Conservation (phyloP, 2,888 invertebrate genomes). For the Microctonus brassicae region DNA sequence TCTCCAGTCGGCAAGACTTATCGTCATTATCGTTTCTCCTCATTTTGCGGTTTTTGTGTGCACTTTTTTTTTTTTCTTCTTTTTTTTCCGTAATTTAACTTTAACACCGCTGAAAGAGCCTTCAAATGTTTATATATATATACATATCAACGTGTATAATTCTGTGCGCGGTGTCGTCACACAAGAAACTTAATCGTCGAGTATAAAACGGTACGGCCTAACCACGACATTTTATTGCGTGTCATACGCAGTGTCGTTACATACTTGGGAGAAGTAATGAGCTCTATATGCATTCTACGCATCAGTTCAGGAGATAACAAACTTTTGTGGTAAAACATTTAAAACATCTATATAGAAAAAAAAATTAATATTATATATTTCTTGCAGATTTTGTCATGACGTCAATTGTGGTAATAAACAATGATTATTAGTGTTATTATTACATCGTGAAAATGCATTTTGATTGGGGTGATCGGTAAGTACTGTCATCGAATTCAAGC, state of each 20-base stretch:
- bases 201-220: slow-evolving; percentile 43
- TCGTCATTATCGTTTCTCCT: slow-evolving; percentile 29
- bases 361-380: too few species aligned
- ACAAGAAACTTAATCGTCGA: slow-evolving; percentile 44
- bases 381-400: too few species aligned
- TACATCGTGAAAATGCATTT: too few species aligned
- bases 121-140: slow-evolving; percentile 10
- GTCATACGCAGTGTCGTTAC: slow-evolving; percentile 56
- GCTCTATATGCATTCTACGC: slow-evolving; percentile 49
- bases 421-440: background rate
- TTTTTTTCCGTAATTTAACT: slow-evolving; percentile 44
- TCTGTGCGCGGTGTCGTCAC: slow-evolving; percentile 3
- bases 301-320: too few species aligned
- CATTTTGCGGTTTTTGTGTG: slow-evolving; percentile 22
- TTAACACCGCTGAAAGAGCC: slow-evolving; percentile 16
- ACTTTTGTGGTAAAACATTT: slow-evolving; percentile 21
- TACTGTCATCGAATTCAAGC: too few species aligned
- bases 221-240: slow-evolving; percentile 55
- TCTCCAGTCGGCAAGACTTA: slow-evolving; percentile 28
- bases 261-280: slow-evolving; percentile 59
- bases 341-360: background rate
- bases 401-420: too few species aligned
- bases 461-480: too few species aligned
- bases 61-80: slow-evolving; percentile 34
- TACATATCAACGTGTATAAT: slow-evolving; percentile 3